Evolutionary conservation across 2,888 invertebrate genomes (phyloP), one percentile per base, ranked within the genome.

Genomic region (Troilus luridus): DNA sequence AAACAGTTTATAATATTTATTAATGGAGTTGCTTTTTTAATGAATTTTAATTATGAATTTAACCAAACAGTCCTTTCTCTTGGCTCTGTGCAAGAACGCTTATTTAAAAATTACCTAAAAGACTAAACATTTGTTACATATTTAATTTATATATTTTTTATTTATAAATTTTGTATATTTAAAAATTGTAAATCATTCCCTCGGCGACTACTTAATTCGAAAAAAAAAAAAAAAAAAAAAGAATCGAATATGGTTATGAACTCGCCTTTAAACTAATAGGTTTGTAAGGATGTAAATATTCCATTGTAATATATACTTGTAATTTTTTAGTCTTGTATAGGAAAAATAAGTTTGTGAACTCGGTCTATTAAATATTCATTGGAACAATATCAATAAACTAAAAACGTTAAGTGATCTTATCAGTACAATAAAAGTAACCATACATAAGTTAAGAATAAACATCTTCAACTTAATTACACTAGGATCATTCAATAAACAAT

Each of bases 141-240:
- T 89, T 89, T 89, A 89, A 89, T 89, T 89, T 89, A 89, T 89
- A 89, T 85, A 85, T 85, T 89, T 89, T 88, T 89, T 89, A 89
- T 89, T 89, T 89, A 89, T 89, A 89, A 64, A 89, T 89, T 89
- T 54, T 89, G 89, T 89, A 89, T 64, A 89, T 89, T 89, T 64
- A 54, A 89, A 64, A 89, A 54, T 89, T 89, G 89, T 89, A 89
- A 67, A 89, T 89, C 89, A 64, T 89, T 89, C 64, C 89, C 89
- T 60, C 19, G 89, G 60, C 89, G 64, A 64, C 62, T 64, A 85
- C 54, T 85, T 56, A 56, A 85, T 85, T 85, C 85, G 85, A 85
- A 56, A 58, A 85, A 77, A 56, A 81, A 85, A 85, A 41, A 41
- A n/a, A 64, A 81, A 85, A 85, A 41, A 64, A 27, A 62, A 41